Conservation (phyloP, 2,113 vertebrate species). For the Laticauda colubrina region DNA sequence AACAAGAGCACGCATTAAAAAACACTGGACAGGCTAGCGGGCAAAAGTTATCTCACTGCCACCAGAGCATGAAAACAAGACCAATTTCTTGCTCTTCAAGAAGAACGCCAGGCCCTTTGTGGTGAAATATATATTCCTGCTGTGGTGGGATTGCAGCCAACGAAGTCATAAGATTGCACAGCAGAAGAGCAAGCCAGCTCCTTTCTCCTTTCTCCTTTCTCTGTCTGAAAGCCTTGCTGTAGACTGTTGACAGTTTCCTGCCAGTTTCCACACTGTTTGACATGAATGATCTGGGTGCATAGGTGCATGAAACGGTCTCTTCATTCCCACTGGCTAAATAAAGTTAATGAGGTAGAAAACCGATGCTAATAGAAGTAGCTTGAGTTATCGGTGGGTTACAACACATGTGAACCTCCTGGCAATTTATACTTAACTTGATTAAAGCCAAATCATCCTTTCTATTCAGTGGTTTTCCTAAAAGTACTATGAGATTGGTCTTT, state of each 20-base stretch:
- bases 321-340: constrained; percentile 43
- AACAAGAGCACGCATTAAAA: not conserved
- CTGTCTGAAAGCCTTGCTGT: constrained; percentile 5
- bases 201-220: constrained; percentile 10
- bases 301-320: not conserved
- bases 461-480: constrained; percentile 12
- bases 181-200: constrained; percentile 17
- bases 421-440: constrained; percentile 52
- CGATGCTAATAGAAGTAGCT: constrained; percentile 55
- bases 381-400: constrained; percentile 32
- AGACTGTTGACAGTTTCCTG: constrained; percentile 35
- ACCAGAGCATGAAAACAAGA: not conserved
- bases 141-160: not conserved
- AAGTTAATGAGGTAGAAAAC: constrained; percentile 63
- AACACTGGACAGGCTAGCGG: not conserved
- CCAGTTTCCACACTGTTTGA: constrained; percentile 50
- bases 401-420: constrained; percentile 36
- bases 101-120: not conserved
- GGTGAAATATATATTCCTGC: not conserved
- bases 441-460: constrained; percentile 48
- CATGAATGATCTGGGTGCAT: constrained; percentile 30
- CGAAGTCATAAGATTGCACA: not conserved
- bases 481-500: constrained; percentile 29
- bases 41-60: rapidly evolving
- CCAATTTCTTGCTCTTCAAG: not conserved